A percentile compares a stretch with the other conserved stretches of the same genome.
Conservation (phyloP, 2,797 vertebrate genomes). For the Ibycter americanus region DNA sequence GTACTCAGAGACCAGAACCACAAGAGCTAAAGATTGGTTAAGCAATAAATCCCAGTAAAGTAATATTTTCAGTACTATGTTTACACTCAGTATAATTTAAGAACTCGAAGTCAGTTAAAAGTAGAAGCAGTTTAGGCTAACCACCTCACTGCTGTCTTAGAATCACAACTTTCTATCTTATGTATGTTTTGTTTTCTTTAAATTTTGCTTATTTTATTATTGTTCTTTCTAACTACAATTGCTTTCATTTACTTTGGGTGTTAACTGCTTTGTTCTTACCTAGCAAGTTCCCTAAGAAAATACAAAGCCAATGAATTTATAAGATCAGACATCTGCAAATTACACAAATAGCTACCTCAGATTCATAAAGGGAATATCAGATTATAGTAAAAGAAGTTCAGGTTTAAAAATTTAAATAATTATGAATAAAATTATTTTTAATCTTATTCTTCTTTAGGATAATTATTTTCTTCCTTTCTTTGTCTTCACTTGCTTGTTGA, state of each 20-base stretch:
- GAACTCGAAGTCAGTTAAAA: background rate
- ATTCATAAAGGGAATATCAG: background rate
- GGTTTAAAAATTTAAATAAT: background rate
- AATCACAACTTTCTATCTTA: background rate
- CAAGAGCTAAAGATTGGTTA: background rate
- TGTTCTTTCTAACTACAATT: background rate
- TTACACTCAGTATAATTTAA: background rate
- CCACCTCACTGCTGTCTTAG: background rate
- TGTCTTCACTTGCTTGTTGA: background rate
- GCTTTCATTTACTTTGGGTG: background rate
- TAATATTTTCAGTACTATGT: background rate
- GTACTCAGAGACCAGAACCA: background rate
- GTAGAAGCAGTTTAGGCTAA: background rate
- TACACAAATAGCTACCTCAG: fast-evolving
- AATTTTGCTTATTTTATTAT: background rate
- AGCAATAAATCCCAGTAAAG: background rate
- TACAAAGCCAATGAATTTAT: background rate
- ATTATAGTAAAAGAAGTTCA: background rate
- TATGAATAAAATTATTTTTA: background rate
- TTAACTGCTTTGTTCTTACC: background rate
- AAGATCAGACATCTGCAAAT: background rate
- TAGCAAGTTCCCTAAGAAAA: background rate
- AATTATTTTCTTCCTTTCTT: background rate
- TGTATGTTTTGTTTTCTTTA: background rate
- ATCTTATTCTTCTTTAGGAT: background rate